Percentiles rank a stretch among this genome's conserved stretches.
phyloP scores from a whole-genome alignment of 2,797 vertebrate genomes.

The Nyctibius grandis region DNA sequence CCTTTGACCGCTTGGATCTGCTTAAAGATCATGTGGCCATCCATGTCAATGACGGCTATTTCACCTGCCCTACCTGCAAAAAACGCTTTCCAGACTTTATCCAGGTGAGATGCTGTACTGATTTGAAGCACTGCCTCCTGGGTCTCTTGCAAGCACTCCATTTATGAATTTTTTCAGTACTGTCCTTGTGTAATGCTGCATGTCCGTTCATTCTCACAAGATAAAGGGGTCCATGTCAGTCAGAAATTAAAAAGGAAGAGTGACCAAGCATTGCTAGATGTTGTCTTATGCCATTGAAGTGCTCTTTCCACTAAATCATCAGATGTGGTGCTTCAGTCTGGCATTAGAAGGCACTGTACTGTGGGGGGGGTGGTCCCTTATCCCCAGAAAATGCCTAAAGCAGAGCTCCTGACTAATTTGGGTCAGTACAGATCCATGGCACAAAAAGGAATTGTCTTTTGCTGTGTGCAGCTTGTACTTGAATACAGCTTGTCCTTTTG shows the following conservation, averaged over 20 bases:
- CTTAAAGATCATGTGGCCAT: slow-evolving; percentile 93
- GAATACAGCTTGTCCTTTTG: not conserved
- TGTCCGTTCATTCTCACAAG: not conserved
- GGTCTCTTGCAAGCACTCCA: not conserved
- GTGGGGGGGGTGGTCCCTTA: not conserved
- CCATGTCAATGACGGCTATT: slow-evolving; percentile 89
- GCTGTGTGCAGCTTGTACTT: not conserved
- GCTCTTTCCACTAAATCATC: not conserved
- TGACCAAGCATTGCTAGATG: not conserved
- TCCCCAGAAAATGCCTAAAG: not conserved
- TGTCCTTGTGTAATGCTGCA: not conserved
- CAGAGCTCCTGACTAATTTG: not conserved
- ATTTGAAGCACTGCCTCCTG: not conserved
- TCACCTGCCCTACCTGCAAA: slow-evolving; percentile 94
- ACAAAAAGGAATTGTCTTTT: not conserved
- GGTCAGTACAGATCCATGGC: not conserved
- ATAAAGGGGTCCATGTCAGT: not conserved
- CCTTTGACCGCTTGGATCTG: slow-evolving; percentile 91
- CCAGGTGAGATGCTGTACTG: slow-evolving; percentile 79
- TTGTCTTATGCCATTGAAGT: not conserved
- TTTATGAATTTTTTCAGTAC: not conserved
- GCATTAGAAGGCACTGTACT: not conserved
- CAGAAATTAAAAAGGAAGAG: not conserved
- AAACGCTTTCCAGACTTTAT: slow-evolving; percentile 95
- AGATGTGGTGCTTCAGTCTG: not conserved